Evolutionary conservation across 2,797 vertebrate species (phyloP).

Genomic region (Erithacus rubecula): DNA sequence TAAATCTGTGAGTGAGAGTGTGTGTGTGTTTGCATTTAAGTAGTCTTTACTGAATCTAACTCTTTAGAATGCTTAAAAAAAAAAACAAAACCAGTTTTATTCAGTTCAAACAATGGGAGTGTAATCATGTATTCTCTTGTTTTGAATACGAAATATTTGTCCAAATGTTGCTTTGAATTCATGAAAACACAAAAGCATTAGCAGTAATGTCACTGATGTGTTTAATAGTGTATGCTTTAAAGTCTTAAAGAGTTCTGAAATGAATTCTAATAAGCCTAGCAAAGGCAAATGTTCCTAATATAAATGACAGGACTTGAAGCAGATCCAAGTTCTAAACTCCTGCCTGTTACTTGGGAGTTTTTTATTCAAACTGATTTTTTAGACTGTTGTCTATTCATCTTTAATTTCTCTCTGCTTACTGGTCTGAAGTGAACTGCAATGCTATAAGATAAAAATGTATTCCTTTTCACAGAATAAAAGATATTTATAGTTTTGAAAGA

Average conservation of each 20-base stretch:
- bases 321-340: not conserved
- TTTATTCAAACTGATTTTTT: not conserved
- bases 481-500: slow-evolving; percentile 81
- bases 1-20: not conserved
- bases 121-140: not conserved
- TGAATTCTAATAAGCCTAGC: not conserved
- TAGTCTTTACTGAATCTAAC: not conserved
- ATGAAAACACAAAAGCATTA: not conserved
- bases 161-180: not conserved
- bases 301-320: not conserved
- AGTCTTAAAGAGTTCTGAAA: not conserved
- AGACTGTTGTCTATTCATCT: not conserved
- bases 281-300: not conserved
- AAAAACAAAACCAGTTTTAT: not conserved
- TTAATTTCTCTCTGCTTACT: not conserved
- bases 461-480: slow-evolving; percentile 86
- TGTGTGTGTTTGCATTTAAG: not conserved
- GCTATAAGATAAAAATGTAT: not conserved
- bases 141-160: not conserved
- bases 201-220: not conserved
- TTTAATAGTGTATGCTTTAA: not conserved
- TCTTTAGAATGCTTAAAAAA: not conserved
- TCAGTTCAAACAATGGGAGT: not conserved
- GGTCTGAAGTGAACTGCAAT: not conserved
- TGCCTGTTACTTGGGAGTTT: not conserved